Evolutionary conservation across 2,888 invertebrate genomes (phyloP).

Genomic region (Anoncus sp.): DNA sequence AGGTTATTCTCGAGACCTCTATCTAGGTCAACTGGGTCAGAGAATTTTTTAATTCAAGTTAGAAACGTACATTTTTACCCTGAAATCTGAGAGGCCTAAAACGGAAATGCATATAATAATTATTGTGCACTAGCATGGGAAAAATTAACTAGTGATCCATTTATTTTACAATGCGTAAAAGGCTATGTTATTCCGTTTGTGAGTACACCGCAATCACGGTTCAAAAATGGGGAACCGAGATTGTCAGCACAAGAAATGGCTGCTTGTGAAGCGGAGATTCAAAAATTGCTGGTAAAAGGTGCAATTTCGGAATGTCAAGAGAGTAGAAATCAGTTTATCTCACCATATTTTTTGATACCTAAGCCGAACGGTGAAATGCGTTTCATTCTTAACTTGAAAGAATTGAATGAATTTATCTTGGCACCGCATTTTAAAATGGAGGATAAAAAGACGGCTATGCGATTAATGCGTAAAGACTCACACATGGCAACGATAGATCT

Average conservation of each 20-base stretch:
- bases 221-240: too few relatives aligned
- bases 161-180: constrained; percentile 41
- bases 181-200: constrained; percentile 45
- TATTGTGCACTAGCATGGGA: too few relatives aligned
- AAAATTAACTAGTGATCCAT: constrained; percentile 32
- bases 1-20: too few relatives aligned
- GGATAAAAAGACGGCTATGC: constrained; percentile 23
- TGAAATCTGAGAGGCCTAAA: too few relatives aligned
- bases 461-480: constrained; percentile 24
- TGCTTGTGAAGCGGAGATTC: constrained; percentile 43
- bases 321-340: constrained; percentile 34
- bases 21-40: too few relatives aligned
- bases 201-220: constrained; percentile 7
- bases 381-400: too few relatives aligned
- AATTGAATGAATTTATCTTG: constrained; percentile 26
- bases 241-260: constrained; percentile 25
- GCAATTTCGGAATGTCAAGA: too few relatives aligned
- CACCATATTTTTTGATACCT: constrained; percentile 43
- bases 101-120: too few relatives aligned
- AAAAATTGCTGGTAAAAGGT: constrained; percentile 36
- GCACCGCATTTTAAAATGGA: constrained; percentile 23
- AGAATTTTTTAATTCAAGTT: too few relatives aligned
- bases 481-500: constrained; percentile 19
- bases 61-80: too few relatives aligned
- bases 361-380: too few relatives aligned